These are phyloP conservation scores for Drosophila insularis DNA, from an alignment of 1,140 invertebrate species.

Conservation along the genomic window DNA sequence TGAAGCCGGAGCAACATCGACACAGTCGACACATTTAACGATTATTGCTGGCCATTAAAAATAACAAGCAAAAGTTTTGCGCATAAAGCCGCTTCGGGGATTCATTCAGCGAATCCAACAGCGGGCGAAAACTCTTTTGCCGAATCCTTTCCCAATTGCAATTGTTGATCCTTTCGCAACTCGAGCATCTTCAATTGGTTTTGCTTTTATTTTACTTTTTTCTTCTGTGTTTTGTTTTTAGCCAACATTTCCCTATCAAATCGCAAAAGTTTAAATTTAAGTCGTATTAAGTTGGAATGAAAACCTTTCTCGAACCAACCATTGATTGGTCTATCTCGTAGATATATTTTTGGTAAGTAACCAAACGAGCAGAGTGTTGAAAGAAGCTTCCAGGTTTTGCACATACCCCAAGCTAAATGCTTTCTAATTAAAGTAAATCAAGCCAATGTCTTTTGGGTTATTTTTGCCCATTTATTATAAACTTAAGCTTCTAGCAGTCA, in stretches of 20 bases:
- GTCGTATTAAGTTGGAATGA: constrained; percentile 24
- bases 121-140: constrained; percentile 67
- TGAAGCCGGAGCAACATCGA: constrained; percentile 31
- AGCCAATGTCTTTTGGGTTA: too few species aligned
- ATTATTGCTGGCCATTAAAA: constrained; percentile 79
- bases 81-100: constrained; percentile 80
- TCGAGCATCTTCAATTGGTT: constrained; percentile 51
- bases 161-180: constrained; percentile 78
- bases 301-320: background rate
- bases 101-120: constrained; percentile 69
- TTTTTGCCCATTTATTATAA: background rate
- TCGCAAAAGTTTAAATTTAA: constrained; percentile 75
- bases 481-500: constrained; percentile 15
- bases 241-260: constrained; percentile 54
- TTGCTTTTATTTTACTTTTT: constrained; percentile 11
- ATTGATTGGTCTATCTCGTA: background rate
- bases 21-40: constrained; percentile 79
- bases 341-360: background rate
- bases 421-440: background rate
- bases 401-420: background rate
- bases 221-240: constrained; percentile 19
- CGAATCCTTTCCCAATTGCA: constrained; percentile 79
- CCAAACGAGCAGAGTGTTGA: background rate
- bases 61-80: constrained; percentile 81
- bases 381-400: background rate